phyloP scores from a whole-genome alignment of 2,113 vertebrate genomes.

The Catagonus wagneri region DNA sequence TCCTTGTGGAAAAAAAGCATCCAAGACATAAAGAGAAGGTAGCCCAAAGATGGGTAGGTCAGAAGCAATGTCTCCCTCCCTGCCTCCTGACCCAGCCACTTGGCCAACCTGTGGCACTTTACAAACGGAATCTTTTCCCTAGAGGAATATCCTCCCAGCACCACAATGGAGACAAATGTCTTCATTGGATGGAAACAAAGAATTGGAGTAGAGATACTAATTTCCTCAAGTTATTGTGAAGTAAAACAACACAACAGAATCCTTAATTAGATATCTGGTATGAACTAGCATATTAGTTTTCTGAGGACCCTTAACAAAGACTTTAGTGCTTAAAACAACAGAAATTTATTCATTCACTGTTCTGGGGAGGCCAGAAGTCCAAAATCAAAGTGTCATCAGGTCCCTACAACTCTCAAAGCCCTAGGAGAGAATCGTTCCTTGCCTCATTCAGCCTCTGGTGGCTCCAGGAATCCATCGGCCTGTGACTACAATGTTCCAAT shows the following conservation, averaged over 20 bases:
- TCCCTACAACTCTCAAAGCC: background rate
- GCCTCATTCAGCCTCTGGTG: background rate
- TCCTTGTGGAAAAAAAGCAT: background rate
- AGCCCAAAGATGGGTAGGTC: background rate
- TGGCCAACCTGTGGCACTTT: background rate
- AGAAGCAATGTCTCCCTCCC: background rate
- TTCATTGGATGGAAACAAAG: background rate
- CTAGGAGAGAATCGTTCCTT: background rate
- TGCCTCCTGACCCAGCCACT: background rate
- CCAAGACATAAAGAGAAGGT: background rate
- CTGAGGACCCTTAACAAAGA: background rate
- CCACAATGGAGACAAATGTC: background rate
- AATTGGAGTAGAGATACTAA: background rate
- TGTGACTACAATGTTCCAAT: background rate
- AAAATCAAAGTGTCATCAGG: background rate
- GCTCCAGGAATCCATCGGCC: background rate
- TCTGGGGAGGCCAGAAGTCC: background rate
- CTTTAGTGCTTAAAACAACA: background rate
- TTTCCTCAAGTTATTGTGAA: background rate
- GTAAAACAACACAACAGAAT: slow-evolving; percentile 27
- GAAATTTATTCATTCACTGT: background rate
- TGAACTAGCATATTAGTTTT: slow-evolving; percentile 7
- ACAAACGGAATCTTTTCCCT: background rate
- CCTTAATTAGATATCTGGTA: background rate
- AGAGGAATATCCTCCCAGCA: background rate